Evolutionary conservation across 2,888 invertebrate genomes (phyloP), one percentile per base, ranked within the genome.

Genomic region (Hydrotaea diabolus): DNA sequence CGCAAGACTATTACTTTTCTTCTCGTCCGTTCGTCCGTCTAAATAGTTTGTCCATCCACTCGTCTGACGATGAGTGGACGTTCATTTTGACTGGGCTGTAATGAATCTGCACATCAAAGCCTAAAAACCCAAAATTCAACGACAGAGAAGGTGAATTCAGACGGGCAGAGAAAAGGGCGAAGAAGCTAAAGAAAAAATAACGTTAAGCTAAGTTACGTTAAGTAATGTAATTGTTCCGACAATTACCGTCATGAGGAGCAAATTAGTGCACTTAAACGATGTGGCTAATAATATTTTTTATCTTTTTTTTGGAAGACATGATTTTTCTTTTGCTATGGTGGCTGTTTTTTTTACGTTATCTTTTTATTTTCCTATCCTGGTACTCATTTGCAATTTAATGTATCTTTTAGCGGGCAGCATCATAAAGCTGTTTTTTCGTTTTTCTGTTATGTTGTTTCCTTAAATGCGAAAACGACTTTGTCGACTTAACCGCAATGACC

Each of bases 231-330:
- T 85, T 82, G 78, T 85, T 85, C 64, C 53, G 21, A 77, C 85
- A 85, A 82, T 85, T 85, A 77, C 82, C 81, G 69, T 82, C 85
- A 85, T 85, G 85, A 85, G 85, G 81, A 82, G 78, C 79, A 81
- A 85, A 82, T 85, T 85, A 85, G 82, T 79, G 15, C 78, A 76
- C 75, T 78, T 81, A 84, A 81, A 72, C 81, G 81, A 81, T 81
- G 77, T 59, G 80, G 64, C 81, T 78, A 80, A 57, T 72, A 71
- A 80, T 64, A 17, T 77, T 76, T 71, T 57, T 57, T 55, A 53
- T 79, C 39, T 66, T 79, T 55, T 19, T 31, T 15, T 1, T 59
- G 77, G 71, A 75, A 80, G 83, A 77, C 83, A 83, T 80, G 83
- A 83, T 64, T 75, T 75, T 80, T 21, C 36, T 43, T 59, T 26